Base-by-base conservation (phyloP, 2,888 invertebrate genomes). In the Glyphotaelius pellucidus region DNA sequence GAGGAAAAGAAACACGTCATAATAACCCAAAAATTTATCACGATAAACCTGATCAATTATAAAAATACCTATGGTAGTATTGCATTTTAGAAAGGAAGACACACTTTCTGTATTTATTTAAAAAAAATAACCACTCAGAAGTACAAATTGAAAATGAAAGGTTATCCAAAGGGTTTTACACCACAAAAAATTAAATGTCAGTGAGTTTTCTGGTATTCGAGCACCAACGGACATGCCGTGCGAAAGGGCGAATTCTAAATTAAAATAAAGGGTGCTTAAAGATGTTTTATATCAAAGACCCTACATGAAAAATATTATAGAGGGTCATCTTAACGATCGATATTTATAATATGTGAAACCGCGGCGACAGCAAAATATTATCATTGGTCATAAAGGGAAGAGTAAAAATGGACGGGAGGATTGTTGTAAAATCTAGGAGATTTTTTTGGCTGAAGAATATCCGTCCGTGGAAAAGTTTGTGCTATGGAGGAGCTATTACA, bases 121-220 rank as follows among this genome's bases (percentile, higher is more conserved):
- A 52, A 1, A n/a, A 52, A 67, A 67, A 25, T 67, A 67, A 67
- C 9, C 25, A 67, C 9, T 25, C 19, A 25, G 67, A 7, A 67
- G 1, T n/a, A 25, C 19, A 67, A 25, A 30, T 83, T 83, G 15
- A 31, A 47, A 42, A 30, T 42, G 2, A 86, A 86, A 86, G 35
- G 86, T 86, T 86, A 47, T 86, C n/a, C 47, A 47, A 86, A 86
- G 86, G 86, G 47, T 86, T 86, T 30, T 3, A 12, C 38, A 86
- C 86, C 86, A 42, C 38, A 42, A 35, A 86, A 42, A 86, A 15
- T 86, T 5, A 86, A 86, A 86, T 86, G 86, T 86, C 86, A 86
- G 86, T n/a, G 86, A 42, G 35, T 42, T 42, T 42, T 86, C 15
- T 12, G 15, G 42, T n/a, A n/a, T 38, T 42, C 47, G n/a, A 7